A percentile compares a stretch with the other conserved stretches of the same genome.
These are phyloP conservation scores for Lasioglossum malachurum DNA, from an alignment of 2,888 invertebrate species.

Conservation along the genomic window DNA sequence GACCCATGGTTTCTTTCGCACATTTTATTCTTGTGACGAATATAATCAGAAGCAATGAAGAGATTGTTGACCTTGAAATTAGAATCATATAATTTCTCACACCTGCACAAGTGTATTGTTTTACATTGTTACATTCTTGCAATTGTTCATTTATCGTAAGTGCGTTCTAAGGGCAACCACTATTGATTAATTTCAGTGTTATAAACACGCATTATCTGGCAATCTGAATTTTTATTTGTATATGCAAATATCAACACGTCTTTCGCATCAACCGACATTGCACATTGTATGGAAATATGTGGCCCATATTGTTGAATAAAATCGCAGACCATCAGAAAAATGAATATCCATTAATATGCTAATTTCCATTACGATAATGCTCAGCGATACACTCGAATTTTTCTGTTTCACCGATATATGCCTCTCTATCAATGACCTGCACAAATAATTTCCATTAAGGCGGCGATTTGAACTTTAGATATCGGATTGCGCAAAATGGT, in stretches of 20 bases:
- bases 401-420: slow-evolving; percentile 32
- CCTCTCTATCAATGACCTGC: slow-evolving; percentile 32
- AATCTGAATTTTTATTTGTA: slow-evolving; percentile 4
- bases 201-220: background rate
- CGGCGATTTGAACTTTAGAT: slow-evolving; percentile 62
- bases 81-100: too few species aligned
- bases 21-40: too few species aligned
- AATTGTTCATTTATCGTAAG: too few species aligned
- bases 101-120: too few species aligned
- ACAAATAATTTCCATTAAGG: slow-evolving; percentile 47
- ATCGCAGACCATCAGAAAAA: slow-evolving; percentile 14
- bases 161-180: too few species aligned
- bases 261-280: slow-evolving; percentile 13
- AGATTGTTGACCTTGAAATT: too few species aligned
- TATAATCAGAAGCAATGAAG: too few species aligned
- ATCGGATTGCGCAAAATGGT: slow-evolving; percentile 56
- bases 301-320: slow-evolving; percentile 11
- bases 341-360: slow-evolving; percentile 55
- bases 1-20: too few species aligned
- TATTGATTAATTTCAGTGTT: too few species aligned
- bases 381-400: slow-evolving; percentile 30
- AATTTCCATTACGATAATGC: slow-evolving; percentile 36
- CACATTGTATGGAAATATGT: slow-evolving; percentile 38
- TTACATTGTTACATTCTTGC: too few species aligned
- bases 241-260: slow-evolving; percentile 16